A percentile compares a stretch with the other conserved stretches of the same genome.
Conservation (phyloP, 2,113 vertebrate species). For the Orcinus orca region DNA sequence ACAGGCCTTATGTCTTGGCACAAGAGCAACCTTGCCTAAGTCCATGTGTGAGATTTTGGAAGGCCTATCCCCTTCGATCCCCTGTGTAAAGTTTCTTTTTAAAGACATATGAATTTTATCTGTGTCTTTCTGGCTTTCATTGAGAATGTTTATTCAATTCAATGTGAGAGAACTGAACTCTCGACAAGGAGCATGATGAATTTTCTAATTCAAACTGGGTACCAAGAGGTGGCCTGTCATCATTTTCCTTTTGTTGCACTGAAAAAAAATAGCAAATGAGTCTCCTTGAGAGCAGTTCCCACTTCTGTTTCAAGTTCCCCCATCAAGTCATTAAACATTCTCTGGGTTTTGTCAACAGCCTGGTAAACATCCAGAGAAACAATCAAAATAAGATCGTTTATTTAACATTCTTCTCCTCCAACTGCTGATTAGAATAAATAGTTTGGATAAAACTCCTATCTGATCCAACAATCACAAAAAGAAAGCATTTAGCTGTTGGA, state of each 20-base stretch:
- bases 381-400: constrained; percentile 87
- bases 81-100: constrained; percentile 53
- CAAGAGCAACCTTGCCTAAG: constrained; percentile 53
- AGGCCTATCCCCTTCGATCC: constrained; percentile 56
- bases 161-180: constrained; percentile 82
- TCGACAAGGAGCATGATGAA: constrained; percentile 82
- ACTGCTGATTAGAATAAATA: constrained; percentile 90
- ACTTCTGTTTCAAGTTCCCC: constrained; percentile 84
- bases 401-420: constrained; percentile 88
- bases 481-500: constrained; percentile 81
- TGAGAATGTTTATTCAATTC: constrained; percentile 83
- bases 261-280: constrained; percentile 77
- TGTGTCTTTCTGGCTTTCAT: constrained; percentile 81
- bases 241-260: constrained; percentile 81
- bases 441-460: constrained; percentile 86
- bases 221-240: constrained; percentile 85
- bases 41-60: constrained; percentile 73
- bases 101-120: constrained; percentile 84
- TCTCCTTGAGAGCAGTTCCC: constrained; percentile 76
- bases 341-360: constrained; percentile 88
- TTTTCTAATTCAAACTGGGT: constrained; percentile 86
- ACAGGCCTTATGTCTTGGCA: constrained; percentile 55
- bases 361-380: constrained; percentile 86
- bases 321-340: constrained; percentile 85
- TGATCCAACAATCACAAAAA: constrained; percentile 87